Percentiles rank a stretch among this genome's conserved stretches.
phyloP scores from a whole-genome alignment of 2,888 invertebrate species.

The Mesodorylaimus sp. region DNA sequence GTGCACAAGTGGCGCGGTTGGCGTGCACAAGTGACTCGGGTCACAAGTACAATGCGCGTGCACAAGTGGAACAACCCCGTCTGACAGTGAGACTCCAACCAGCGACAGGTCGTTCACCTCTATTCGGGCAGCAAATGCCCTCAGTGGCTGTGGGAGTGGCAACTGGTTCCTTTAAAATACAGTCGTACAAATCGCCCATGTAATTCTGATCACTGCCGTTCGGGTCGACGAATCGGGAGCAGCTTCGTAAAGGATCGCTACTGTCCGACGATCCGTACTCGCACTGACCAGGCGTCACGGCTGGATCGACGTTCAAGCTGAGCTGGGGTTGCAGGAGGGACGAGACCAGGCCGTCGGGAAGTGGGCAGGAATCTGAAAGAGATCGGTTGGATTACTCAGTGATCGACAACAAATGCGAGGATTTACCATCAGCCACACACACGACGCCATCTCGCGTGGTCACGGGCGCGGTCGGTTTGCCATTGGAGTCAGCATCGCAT shows the following conservation, averaged over 20 bases:
- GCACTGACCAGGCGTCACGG: no score
- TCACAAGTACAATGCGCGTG: no score
- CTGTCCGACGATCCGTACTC: no score
- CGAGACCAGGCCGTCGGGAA: not conserved
- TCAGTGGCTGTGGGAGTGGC: not conserved
- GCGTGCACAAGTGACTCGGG: no score
- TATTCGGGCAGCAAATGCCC: constrained; percentile 3
- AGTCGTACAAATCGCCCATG: constrained; percentile 4
- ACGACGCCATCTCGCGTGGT: constrained; percentile 3
- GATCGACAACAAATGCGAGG: not conserved
- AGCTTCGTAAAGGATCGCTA: no score
- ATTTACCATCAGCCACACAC: constrained; percentile 1
- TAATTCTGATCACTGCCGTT: not conserved
- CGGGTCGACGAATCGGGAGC: no score
- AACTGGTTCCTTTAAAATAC: not conserved
- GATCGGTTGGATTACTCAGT: not conserved
- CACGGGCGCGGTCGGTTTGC: not conserved
- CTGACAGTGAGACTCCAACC: no score
- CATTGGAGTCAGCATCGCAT: no score
- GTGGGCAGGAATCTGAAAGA: not conserved
- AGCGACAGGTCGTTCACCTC: not conserved
- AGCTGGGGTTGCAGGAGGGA: no score
- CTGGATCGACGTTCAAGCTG: no score
- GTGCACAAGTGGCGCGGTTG: no score
- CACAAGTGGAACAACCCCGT: no score